Conservation (phyloP, 1,140 invertebrate genomes). For the Drosophila repletoides region DNA sequence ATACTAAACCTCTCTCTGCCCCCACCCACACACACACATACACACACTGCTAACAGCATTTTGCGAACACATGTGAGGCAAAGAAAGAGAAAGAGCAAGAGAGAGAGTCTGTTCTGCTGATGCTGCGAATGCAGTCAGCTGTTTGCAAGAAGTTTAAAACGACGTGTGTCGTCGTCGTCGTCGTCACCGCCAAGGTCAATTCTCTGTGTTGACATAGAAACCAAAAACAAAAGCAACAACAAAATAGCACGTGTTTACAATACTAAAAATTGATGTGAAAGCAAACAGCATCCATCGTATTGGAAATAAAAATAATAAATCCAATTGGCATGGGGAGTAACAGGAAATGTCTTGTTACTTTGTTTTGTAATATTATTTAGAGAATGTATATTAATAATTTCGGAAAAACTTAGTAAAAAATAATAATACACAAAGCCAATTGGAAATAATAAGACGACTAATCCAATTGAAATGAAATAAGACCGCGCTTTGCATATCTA, state of each 20-base stretch:
- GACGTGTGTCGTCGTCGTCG: slow-evolving; percentile 16
- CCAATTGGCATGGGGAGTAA: slow-evolving; percentile 69
- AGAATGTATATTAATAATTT: no score
- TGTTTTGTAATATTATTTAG: no score
- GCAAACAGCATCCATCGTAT: slow-evolving; percentile 17
- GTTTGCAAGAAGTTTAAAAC: slow-evolving; percentile 42
- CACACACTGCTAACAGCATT: no score
- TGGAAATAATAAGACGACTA: no score
- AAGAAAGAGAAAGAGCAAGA: not conserved
- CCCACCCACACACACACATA: no score
- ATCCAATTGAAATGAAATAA: no score
- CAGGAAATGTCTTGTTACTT: no score
- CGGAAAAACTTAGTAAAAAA: no score
- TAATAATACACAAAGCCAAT: no score
- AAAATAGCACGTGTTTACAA: slow-evolving; percentile 31
- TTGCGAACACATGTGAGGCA: no score
- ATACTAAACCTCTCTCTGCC: no score
- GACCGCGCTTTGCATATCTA: no score
- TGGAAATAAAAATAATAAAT: slow-evolving; percentile 60
- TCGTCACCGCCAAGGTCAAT: slow-evolving; percentile 63
- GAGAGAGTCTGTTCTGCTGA: slow-evolving; percentile 6
- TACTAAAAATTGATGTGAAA: slow-evolving; percentile 29
- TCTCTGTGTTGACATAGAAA: slow-evolving; percentile 77
- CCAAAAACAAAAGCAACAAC: slow-evolving; percentile 46
- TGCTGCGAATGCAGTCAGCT: slow-evolving; percentile 51